A percentile compares a stretch with the other conserved stretches of the same genome.
phyloP scores from a whole-genome alignment of 2,888 invertebrate species.

The Coremacera marginata region DNA sequence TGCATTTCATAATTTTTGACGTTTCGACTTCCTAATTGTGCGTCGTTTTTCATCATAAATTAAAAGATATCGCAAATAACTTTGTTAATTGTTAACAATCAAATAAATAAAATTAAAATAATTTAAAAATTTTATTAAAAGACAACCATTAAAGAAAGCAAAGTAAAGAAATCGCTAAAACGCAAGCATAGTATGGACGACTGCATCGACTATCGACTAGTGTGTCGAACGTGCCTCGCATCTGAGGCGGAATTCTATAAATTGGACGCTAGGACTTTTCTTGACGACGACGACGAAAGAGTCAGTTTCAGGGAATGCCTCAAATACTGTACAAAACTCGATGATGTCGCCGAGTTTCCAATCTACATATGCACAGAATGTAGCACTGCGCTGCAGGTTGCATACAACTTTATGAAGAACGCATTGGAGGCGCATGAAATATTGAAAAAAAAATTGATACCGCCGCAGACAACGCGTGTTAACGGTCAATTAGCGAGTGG shows the following conservation, averaged over 20 bases:
- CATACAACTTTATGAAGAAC: constrained; percentile 60
- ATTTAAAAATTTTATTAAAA: not conserved
- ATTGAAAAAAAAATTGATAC: constrained; percentile 49
- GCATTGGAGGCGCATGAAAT: constrained; percentile 59
- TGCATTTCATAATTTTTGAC: constrained; percentile 31
- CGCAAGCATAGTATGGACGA: constrained; percentile 39
- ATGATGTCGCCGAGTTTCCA: constrained; percentile 53
- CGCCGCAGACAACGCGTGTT: not conserved
- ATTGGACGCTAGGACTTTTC: constrained; percentile 54
- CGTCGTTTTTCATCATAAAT: constrained; percentile 14
- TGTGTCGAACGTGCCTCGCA: constrained; percentile 62
- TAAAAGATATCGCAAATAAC: not conserved
- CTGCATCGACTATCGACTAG: constrained; percentile 54
- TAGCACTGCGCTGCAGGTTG: constrained; percentile 57
- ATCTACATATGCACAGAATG: constrained; percentile 59
- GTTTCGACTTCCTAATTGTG: constrained; percentile 19
- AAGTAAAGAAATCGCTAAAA: not conserved
- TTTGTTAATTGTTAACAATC: not conserved
- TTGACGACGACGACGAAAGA: constrained; percentile 46
- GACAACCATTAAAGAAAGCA: not conserved
- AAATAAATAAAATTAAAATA: not conserved
- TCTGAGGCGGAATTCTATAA: constrained; percentile 58
- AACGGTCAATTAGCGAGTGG: constrained; percentile 21
- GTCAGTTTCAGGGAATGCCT: constrained; percentile 57
- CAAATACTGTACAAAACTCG: constrained; percentile 55